Percentiles rank a stretch among this genome's conserved stretches.
Conservation (phyloP, 2,888 invertebrate species). For the Cantharis flavilabris region DNA sequence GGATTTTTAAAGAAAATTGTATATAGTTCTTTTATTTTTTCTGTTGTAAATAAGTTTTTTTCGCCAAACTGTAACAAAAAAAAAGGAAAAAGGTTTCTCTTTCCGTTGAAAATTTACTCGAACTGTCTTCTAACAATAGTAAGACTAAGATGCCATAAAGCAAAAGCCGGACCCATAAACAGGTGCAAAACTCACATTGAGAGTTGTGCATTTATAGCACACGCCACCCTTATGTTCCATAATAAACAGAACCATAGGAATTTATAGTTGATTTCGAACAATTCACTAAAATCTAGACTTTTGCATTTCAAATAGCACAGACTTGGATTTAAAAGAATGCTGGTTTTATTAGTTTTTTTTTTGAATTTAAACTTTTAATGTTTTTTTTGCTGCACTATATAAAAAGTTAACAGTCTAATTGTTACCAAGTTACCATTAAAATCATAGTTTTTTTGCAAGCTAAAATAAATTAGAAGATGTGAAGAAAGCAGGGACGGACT, state of each 20-base stretch:
- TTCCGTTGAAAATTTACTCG: conserved; percentile 20
- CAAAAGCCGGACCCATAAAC: conserved; percentile 45
- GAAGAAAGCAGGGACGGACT: too few relatives aligned
- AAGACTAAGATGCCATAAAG: conserved; percentile 43
- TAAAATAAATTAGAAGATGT: too few relatives aligned
- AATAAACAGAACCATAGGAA: conserved; percentile 39
- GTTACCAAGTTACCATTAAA: not conserved
- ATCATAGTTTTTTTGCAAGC: not conserved
- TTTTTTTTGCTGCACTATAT: not conserved
- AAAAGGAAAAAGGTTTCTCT: conserved; percentile 2
- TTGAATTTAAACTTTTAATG: not conserved
- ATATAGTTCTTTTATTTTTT: not conserved
- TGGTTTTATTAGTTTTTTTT: not conserved
- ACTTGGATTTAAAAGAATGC: not conserved
- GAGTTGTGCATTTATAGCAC: conserved; percentile 38
- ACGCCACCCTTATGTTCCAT: conserved; percentile 36
- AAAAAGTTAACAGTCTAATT: not conserved
- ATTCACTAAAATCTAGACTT: conserved; percentile 32
- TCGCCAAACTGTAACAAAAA: not conserved
- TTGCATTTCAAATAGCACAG: conserved; percentile 20
- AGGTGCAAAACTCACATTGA: conserved; percentile 46
- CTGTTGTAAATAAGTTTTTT: not conserved
- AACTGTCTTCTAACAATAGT: conserved; percentile 27
- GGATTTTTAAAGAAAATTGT: conserved; percentile 8
- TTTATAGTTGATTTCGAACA: conserved; percentile 38